A percentile compares a stretch with the other conserved stretches of the same genome.
phyloP scores from a whole-genome alignment of 2,888 invertebrate genomes.

The Dolomedes plantarius region DNA sequence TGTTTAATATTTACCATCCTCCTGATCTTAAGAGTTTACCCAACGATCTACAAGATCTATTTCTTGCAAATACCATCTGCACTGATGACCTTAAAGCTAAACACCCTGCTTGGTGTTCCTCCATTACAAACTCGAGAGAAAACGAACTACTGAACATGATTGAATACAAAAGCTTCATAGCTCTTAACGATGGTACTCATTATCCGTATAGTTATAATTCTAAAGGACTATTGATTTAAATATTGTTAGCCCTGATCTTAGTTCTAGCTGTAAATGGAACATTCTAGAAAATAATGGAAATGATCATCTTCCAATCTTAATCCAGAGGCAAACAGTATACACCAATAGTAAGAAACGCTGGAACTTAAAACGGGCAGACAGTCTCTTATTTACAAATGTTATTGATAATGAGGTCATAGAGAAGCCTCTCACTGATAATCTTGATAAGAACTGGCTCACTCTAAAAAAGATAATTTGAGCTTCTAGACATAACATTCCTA shows the following conservation, averaged over 20 bases:
- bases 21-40: too few species aligned
- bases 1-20: too few species aligned
- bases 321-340: neutral
- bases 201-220: constrained; percentile 1
- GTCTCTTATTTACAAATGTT: neutral
- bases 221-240: too few species aligned
- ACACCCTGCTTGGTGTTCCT: too few species aligned
- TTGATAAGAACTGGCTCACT: neutral
- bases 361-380: constrained; percentile 13
- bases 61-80: too few species aligned
- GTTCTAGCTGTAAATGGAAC: neutral
- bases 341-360: neutral
- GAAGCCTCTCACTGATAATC: neutral
- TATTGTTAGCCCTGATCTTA: constrained; percentile 15
- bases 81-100: too few species aligned
- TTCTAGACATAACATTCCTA: neutral
- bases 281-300: constrained; percentile 6
- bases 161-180: neutral
- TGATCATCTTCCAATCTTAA: constrained; percentile 5
- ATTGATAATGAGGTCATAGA: neutral
- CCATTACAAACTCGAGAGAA: neutral
- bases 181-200: constrained; percentile 18
- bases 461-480: constrained; percentile 3
- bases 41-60: too few species aligned
- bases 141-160: too few species aligned